Conservation (phyloP, 2,113 vertebrate species). For the Agapornis roseicollis region DNA sequence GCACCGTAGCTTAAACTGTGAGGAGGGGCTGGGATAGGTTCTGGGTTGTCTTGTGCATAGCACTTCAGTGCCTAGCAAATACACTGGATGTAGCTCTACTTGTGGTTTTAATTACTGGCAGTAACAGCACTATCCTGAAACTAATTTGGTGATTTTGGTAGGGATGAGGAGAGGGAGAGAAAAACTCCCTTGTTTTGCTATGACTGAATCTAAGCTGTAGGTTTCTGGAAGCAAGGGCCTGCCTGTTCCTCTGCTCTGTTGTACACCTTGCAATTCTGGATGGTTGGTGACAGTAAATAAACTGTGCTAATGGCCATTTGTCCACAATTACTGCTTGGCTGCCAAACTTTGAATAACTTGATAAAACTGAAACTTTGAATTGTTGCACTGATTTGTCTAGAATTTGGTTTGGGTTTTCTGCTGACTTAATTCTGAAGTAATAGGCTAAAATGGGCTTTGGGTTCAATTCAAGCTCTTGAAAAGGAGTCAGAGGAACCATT, state of each 20-base stretch:
- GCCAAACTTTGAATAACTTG: background rate
- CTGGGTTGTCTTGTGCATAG: background rate
- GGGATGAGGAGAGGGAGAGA: background rate
- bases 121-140: background rate
- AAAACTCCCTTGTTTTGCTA: background rate
- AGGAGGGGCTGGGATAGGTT: background rate
- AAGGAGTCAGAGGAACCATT: constrained; percentile 12
- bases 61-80: background rate
- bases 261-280: background rate
- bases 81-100: background rate
- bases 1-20: background rate
- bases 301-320: background rate
- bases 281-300: background rate
- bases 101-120: background rate
- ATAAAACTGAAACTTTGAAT: background rate
- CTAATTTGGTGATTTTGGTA: background rate
- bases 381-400: background rate
- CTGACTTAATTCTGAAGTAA: background rate
- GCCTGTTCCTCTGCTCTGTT: background rate
- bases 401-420: background rate
- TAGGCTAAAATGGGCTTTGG: background rate
- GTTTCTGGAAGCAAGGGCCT: background rate
- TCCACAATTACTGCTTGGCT: background rate
- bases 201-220: background rate
- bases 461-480: background rate